Evolutionary conservation across 1,140 invertebrate genomes (phyloP), one percentile per base, ranked within the genome.

Genomic region (Platyscapa corneri): DNA sequence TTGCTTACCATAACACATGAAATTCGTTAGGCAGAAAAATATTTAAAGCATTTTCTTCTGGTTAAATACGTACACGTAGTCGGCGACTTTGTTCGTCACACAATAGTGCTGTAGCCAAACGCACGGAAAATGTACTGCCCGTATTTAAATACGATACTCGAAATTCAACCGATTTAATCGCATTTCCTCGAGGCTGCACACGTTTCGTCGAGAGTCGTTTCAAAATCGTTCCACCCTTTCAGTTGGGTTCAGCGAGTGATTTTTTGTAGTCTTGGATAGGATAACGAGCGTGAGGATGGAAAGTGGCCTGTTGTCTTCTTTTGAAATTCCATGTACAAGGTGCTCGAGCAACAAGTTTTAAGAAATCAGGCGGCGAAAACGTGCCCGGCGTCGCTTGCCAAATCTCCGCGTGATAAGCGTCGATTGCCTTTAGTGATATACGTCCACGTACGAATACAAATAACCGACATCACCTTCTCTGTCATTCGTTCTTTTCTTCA

Each of bases 291-390:
- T 27, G 23, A 23, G 56, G 20, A 60, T 27, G 23, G 10, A 60
- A 27, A 60, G 3, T 60, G 5, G 0, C 0, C 10, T 27, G 14
- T 60, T 56, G 23, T 60, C 23, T 60, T 27, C 56, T 5, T 60
- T 56, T 20, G 53, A 60, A 60, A 14, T 60, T 27, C 0, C 56
- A 27, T 27, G 56, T 60, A 6, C n/a, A n/a, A n/a, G 56, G 3
- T 60, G 30, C 14, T 49, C 20, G n/a, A 37, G 42, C 75, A 77
- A 77, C 30, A 77, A 77, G 75, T 77, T 77, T 34, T 56, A 7
- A 7, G 20, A 77, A 77, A 77, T 53, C 16, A 49, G n/a, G 46
- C n/a, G 42, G n/a, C 27, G 74, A 30, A 76, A 46, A 49, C 27
- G 8, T 34, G 72, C 37, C 27, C 5, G 0, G 32, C 16, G 34